Base-by-base conservation (phyloP, 2,888 invertebrate species). In the Chalcosyrphus nemorum region DNA sequence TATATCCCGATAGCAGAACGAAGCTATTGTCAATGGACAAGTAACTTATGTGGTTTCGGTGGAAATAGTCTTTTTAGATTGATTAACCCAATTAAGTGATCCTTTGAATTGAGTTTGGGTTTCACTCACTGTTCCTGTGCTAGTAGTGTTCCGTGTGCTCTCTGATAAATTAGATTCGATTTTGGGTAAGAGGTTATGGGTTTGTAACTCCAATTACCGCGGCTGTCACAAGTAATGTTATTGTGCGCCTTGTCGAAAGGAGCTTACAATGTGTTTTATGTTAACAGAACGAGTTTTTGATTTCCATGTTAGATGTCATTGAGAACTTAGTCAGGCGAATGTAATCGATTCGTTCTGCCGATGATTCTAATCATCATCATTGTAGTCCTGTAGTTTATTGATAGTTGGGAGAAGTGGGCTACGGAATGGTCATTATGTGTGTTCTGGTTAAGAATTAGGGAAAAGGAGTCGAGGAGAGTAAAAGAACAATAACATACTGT, bases 181-280 rank as follows among this genome's bases (percentile, higher is more conserved):
- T 24, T 52, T 52, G 27, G 38, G 35, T 15, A 66, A 15, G 50
- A 52, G 6, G 24, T 24, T 66, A 45, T 19, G 43, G 43, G 41
- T 27, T 41, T 59, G 43, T 59, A 43, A 24, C 59, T 17, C 11
- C 59, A 59, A 59, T 59, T 59, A 59, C 59, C 7, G 4, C 15
- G 27, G 27, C 27, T 13, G 43, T 15, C 15, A 41, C 13, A 41
- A 59, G 11, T 13, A 27, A 21, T 24, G 24, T 59, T 24, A 43
- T 13, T 59, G 11, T 43, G 17, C 2, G 0, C 2, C 9, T 4
- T 3, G 9, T 2, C 19, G 9, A 19, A 2, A 19, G 11, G 19
- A 11, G 11, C 11, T 17, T 2, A 19, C 45, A 45, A 19, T 15
- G 19, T 9, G 6, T 9, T 45, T 45, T 45, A 19, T 19, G 17